Base-by-base conservation (phyloP, 2,888 invertebrate genomes). In the Muscina levida region DNA sequence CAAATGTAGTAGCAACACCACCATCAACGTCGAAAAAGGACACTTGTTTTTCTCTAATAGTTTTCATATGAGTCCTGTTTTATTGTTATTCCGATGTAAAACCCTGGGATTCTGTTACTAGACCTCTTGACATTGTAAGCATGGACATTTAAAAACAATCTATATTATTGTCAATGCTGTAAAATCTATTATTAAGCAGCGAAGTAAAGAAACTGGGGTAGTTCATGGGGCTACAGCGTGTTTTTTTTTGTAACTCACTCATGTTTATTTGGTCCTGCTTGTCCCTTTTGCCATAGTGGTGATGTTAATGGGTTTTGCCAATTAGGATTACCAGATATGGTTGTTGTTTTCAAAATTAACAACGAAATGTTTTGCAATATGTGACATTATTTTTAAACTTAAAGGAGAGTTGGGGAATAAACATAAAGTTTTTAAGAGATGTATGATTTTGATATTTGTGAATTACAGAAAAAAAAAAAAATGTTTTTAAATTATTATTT, bases 221-320 rank as follows among this genome's bases (percentile, higher is more conserved):
- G 56, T 42, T 15, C 39, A 56, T 22, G 42, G 53, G 13, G n/a
- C n/a, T n/a, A n/a, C n/a, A n/a, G 51, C 15, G 51, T 17, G 19
- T 70, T 17, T 70, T 19, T 71, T 26, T 17, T 72, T 70, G 19
- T 59, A 17, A 31, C 37, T 17, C 6, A 59, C 39, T 8, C 42
- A 46, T 76, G 70, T 79, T 78, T 71, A 73, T n/a, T n/a, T 76
- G 46, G 67, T 46, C 46, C 24, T 59, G 67, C 68, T 75, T 71
- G 72, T 77, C 79, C 51, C 70, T 70, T 31, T 71, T 67, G 70
- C 77, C 78, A 24, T 82, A 76, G 84, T 82, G 85, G 83, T 81
- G 82, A 77, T 83, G 84, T 85, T 85, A 85, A 84, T 85, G 84
- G 85, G 83, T 83, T 85, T 83, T 83, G 83, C 79, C 83, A 83